Evolutionary conservation across 2,113 vertebrate genomes (phyloP).

Genomic region (Pituophis catenifer): DNA sequence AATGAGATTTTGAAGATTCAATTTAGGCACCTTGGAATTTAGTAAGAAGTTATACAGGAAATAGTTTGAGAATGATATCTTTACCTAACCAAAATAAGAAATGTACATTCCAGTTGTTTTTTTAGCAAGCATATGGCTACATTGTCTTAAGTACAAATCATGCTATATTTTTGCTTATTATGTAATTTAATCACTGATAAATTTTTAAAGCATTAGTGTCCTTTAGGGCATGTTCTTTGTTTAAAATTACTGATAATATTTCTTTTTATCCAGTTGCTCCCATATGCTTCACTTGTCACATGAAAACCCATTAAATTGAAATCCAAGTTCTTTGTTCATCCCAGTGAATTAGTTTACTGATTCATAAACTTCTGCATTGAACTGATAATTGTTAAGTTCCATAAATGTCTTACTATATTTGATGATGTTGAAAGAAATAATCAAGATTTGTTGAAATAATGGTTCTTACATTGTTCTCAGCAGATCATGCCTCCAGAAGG

Average conservation of each 20-base stretch:
- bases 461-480: neutral
- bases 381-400: slow-evolving; percentile 54
- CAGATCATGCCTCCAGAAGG: neutral
- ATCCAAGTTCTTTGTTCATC: slow-evolving; percentile 61
- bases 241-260: slow-evolving; percentile 61
- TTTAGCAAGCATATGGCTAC: slow-evolving; percentile 49
- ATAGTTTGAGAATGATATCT: slow-evolving; percentile 55
- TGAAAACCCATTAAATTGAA: slow-evolving; percentile 68
- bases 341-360: slow-evolving; percentile 60
- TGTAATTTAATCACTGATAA: slow-evolving; percentile 68
- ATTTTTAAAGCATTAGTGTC: slow-evolving; percentile 67
- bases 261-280: slow-evolving; percentile 65
- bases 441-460: slow-evolving; percentile 18
- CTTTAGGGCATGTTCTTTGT: slow-evolving; percentile 67
- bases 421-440: slow-evolving; percentile 63
- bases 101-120: slow-evolving; percentile 61
- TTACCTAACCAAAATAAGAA: slow-evolving; percentile 70
- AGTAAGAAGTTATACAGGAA: slow-evolving; percentile 43
- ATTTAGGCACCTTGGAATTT: slow-evolving; percentile 36
- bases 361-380: slow-evolving; percentile 53
- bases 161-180: slow-evolving; percentile 70
- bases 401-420: slow-evolving; percentile 55
- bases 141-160: slow-evolving; percentile 62
- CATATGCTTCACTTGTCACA: slow-evolving; percentile 65
- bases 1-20: slow-evolving; percentile 56